These are phyloP conservation scores for Metopia argyrocephala DNA, from an alignment of 2,888 invertebrate species.

Conservation along the genomic window DNA sequence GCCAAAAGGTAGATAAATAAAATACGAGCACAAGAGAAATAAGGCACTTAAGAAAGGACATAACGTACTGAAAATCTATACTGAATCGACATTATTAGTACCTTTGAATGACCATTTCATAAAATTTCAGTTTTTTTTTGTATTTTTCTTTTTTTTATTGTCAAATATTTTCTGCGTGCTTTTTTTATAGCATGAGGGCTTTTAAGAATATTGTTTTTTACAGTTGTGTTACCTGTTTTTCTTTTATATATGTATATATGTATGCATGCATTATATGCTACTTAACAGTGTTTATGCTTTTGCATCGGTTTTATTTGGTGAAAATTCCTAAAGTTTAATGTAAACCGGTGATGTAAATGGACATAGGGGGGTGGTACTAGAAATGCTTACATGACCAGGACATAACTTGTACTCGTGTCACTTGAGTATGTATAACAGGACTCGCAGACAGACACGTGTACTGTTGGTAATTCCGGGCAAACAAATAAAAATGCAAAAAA, in stretches of 20 bases:
- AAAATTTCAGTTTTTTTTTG: constrained; percentile 7
- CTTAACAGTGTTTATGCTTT: no score
- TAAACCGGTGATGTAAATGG: background rate
- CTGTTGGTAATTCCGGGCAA: no score
- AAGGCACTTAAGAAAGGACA: constrained; percentile 34
- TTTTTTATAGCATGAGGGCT: constrained; percentile 58
- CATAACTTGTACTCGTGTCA: constrained; percentile 41
- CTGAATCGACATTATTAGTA: constrained; percentile 61
- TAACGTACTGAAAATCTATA: constrained; percentile 61
- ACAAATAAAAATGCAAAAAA: no score
- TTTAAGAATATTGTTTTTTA: constrained; percentile 55
- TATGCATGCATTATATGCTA: no score
- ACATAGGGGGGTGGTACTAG: constrained; percentile 21
- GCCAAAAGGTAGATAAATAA: constrained; percentile 51
- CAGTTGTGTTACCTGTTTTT: no score
- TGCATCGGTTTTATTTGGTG: no score
- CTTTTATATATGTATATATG: no score
- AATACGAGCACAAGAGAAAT: no score
- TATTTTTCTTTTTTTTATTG: constrained; percentile 12
- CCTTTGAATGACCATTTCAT: constrained; percentile 44
- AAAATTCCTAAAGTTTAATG: no score
- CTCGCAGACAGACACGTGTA: background rate
- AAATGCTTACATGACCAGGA: constrained; percentile 60
- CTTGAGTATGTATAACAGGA: background rate
- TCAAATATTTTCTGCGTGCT: constrained; percentile 23